A percentile compares a stretch with the other conserved stretches of the same genome.
Evolutionary conservation across 2,113 vertebrate genomes (phyloP).

Genomic region (Colistium nudipinnis): DNA sequence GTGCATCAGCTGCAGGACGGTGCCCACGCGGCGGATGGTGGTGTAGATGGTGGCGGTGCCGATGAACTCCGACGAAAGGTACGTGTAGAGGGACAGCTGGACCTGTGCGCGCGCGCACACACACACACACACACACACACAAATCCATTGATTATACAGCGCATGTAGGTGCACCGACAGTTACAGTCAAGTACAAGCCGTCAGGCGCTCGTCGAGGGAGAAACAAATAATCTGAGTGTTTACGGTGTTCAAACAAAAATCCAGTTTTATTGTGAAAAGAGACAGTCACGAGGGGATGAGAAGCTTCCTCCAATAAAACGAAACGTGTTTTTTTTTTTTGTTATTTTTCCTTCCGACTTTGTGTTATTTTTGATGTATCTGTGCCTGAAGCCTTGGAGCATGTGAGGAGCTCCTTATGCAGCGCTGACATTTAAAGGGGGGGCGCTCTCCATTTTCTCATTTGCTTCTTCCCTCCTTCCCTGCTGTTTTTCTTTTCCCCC

Average conservation of each 20-base stretch:
- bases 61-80: constrained; percentile 98
- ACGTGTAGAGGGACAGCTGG: constrained; percentile 96
- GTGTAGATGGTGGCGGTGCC: constrained; percentile 98
- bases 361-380: constrained; percentile 50
- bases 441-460: constrained; percentile 31
- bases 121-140: constrained; percentile 13
- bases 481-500: constrained; percentile 10
- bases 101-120: constrained; percentile 80
- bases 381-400: constrained; percentile 42
- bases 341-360: constrained; percentile 18
- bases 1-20: constrained; percentile 98
- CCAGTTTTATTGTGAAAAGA: constrained; percentile 24
- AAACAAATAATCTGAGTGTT: constrained; percentile 30
- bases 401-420: constrained; percentile 34
- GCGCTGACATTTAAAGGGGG: constrained; percentile 57
- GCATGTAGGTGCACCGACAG: background rate
- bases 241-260: constrained; percentile 35
- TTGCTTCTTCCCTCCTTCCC: constrained; percentile 25
- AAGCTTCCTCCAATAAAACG: constrained; percentile 21
- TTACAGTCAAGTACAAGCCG: constrained; percentile 6
- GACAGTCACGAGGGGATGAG: constrained; percentile 3
- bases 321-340: no score
- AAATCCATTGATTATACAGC: constrained; percentile 1
- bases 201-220: background rate
- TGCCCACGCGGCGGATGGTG: constrained; percentile 96